Percentiles rank a stretch among this genome's conserved stretches.
These are phyloP conservation scores for Exaiptasia diaphana DNA, from an alignment of 64 coral and sea anemone species.

Conservation along the genomic window DNA sequence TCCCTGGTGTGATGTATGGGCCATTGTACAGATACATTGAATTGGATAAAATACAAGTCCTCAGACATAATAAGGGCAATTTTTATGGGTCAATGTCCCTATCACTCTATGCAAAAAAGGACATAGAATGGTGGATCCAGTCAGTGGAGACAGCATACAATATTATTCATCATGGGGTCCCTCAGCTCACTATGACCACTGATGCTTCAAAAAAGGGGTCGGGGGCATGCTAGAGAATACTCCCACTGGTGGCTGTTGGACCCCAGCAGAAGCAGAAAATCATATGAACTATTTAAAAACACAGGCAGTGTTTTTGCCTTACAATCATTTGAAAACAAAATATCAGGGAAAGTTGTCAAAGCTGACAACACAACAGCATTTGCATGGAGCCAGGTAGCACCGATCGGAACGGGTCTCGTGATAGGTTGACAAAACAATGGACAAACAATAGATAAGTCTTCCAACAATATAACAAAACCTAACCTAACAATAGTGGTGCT, in stretches of 20 bases:
- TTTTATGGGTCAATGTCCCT: neutral
- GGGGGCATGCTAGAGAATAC: neutral
- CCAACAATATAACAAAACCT: too few relatives aligned
- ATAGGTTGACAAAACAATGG: too few relatives aligned
- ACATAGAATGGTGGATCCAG: neutral
- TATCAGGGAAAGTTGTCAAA: conserved; percentile 6
- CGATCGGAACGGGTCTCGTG: too few relatives aligned
- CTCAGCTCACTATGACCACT: conserved; percentile 14
- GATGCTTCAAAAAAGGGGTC: conserved; percentile 32
- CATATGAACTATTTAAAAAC: conserved; percentile 1
- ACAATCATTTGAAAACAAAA: neutral
- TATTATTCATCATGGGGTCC: neutral
- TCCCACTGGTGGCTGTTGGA: neutral
- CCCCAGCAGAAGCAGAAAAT: neutral
- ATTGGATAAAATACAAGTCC: conserved; percentile 1
- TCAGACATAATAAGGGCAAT: conserved; percentile 4
- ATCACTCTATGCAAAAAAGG: neutral
- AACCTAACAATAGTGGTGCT: too few relatives aligned
- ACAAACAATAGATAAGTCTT: too few relatives aligned
- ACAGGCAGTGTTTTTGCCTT: conserved; percentile 26
- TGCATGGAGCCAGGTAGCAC: too few relatives aligned
- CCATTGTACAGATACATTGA: conserved; percentile 9
- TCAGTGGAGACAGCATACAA: conserved; percentile 10
- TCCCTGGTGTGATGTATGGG: conserved; percentile 20
- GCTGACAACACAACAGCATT: conserved; percentile 29